Base-by-base conservation (phyloP, 2,113 vertebrate genomes). In the Hymenochirus boettgeri region DNA sequence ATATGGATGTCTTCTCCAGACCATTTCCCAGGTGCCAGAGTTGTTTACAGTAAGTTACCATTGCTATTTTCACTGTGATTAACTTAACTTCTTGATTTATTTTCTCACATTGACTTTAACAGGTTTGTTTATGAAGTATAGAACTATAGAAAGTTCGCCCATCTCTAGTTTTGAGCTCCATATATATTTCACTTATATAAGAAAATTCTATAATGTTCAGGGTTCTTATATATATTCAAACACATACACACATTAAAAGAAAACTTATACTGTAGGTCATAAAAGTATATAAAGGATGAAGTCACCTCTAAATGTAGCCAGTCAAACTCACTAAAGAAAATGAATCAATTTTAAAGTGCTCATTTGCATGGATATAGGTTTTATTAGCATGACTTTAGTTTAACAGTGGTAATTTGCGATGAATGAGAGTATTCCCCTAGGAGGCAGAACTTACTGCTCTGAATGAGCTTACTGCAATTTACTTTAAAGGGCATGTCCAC, bases 331-430 rank as follows among this genome's bases (percentile, higher is more conserved):
- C 55, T 59, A 59, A 67, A 60, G 59, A 18, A 52, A 69, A 52
- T 45, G 48, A 52, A 69, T 59, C 56, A 31, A 69, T 60, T 69
- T 33, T 53, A 69, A 69, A 69, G 65, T 53, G 47, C 57, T 69
- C 56, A 69, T 69, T 69, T 69, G 56, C 65, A 69, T 69, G 56
- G 57, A 69, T 69, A 69, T 69, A 69, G 65, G 65, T 60, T 69
- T 60, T 69, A 69, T 69, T 69, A 60, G 65, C 65, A 59, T 52
- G 65, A 47, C 65, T 69, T 69, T 69, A 60, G 65, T 53, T 53
- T 69, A 69, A 67, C 55, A 60, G 56, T 42, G 57, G 65, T 69
- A 69, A 69, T 69, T 69, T 69, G 47, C 51, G 31, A 42, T 69
- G 47, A 42, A 69, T 59, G 65, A 69, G 65, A 60, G 50, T 60